Conservation (phyloP, 2,797 vertebrate genomes). For the Ptychadena robeensis region DNA sequence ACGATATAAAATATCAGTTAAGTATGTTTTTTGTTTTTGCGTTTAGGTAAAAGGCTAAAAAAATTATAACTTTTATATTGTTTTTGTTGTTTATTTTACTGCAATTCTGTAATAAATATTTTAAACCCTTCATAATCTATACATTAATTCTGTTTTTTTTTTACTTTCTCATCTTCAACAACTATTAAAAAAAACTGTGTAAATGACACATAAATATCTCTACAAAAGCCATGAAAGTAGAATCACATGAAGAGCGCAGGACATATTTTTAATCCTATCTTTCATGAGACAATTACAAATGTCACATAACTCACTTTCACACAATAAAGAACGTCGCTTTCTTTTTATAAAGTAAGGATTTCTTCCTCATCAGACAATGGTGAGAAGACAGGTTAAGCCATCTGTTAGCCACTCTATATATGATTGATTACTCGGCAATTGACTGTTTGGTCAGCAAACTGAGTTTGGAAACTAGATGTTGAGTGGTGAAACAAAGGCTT, state of each 20-base stretch:
- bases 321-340: background rate
- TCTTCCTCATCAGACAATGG: slow-evolving; percentile 8
- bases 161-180: background rate
- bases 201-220: background rate
- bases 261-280: background rate
- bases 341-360: background rate
- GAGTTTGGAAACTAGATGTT: slow-evolving; percentile 22
- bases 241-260: background rate
- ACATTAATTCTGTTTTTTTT: background rate
- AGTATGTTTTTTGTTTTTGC: too few species aligned
- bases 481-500: slow-evolving; percentile 42
- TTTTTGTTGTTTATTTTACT: too few species aligned
- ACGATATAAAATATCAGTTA: too few species aligned
- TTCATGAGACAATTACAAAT: background rate
- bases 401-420: slow-evolving; percentile 29
- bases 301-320: background rate
- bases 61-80: too few species aligned
- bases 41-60: too few species aligned
- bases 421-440: slow-evolving; percentile 48
- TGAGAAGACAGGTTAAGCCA: slow-evolving; percentile 7
- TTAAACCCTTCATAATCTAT: too few species aligned
- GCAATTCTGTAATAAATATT: too few species aligned
- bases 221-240: background rate
- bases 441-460: slow-evolving; percentile 31
- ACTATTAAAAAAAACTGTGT: background rate